phyloP scores from a whole-genome alignment of 2,797 vertebrate genomes.

The Molossus alvarezi region DNA sequence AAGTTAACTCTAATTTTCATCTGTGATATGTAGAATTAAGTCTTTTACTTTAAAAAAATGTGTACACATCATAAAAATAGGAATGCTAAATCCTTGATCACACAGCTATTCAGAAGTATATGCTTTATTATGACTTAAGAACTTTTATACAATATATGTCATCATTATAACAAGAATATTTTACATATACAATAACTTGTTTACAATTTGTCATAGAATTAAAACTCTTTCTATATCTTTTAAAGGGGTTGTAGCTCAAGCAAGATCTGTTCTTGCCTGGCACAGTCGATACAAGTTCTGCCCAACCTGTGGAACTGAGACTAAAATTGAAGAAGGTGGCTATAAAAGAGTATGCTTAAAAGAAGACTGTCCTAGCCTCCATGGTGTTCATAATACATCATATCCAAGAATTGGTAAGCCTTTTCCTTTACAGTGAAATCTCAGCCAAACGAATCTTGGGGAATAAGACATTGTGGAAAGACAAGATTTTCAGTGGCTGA shows the following conservation, averaged over 20 bases:
- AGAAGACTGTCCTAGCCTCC: slow-evolving; percentile 92
- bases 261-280: slow-evolving; percentile 96
- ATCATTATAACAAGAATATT: neutral
- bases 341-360: slow-evolving; percentile 95
- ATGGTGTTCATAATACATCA: slow-evolving; percentile 96
- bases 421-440: slow-evolving; percentile 40
- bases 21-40: slow-evolving; percentile 48
- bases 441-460: neutral
- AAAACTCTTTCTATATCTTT: slow-evolving; percentile 62
- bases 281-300: slow-evolving; percentile 95
- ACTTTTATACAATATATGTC: neutral
- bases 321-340: slow-evolving; percentile 93
- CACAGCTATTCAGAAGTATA: neutral
- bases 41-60: slow-evolving; percentile 49
- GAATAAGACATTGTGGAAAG: neutral
- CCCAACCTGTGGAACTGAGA: slow-evolving; percentile 94
- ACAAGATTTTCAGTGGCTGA: slow-evolving; percentile 23
- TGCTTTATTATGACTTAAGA: neutral
- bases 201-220: neutral
- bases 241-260: slow-evolving; percentile 95
- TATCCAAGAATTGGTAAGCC: slow-evolving; percentile 96
- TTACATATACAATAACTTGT: neutral
- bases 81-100: neutral
- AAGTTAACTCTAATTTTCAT: slow-evolving; percentile 67
- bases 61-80: slow-evolving; percentile 22